phyloP scores from a whole-genome alignment of 2,113 vertebrate species.

The Malurus melanocephalus region DNA sequence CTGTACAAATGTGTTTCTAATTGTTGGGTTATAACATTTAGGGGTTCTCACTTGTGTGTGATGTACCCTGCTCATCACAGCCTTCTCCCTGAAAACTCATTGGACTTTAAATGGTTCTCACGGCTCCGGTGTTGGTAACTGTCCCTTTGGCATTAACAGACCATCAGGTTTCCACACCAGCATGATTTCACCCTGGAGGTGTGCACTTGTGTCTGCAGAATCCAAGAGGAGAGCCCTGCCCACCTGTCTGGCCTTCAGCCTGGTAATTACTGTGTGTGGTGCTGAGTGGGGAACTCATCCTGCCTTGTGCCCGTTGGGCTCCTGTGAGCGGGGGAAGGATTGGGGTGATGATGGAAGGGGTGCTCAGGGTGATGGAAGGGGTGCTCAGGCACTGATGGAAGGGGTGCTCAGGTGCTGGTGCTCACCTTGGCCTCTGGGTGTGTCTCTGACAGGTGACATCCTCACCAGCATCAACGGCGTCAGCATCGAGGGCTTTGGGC shows the following conservation, averaged over 20 bases:
- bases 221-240: slow-evolving; percentile 85
- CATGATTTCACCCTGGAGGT: slow-evolving; percentile 69
- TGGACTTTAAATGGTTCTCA: background rate
- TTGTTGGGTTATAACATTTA: too few species aligned
- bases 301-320: background rate
- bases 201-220: slow-evolving; percentile 82
- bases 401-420: background rate
- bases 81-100: background rate
- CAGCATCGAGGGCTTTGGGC: slow-evolving; percentile 78
- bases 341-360: too few species aligned
- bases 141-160: slow-evolving; percentile 69
- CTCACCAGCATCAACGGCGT: slow-evolving; percentile 84
- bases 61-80: background rate
- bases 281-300: background rate
- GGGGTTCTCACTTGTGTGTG: background rate
- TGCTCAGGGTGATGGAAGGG: too few species aligned
- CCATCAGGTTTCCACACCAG: slow-evolving; percentile 74
- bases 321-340: background rate
- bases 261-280: slow-evolving; percentile 68
- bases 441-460: slow-evolving; percentile 79
- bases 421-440: background rate
- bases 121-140: background rate
- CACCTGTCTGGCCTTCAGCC: slow-evolving; percentile 83
- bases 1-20: background rate
- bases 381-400: too few species aligned